Evolutionary conservation across 2,113 vertebrate genomes (phyloP).

Genomic region (Equus quagga): DNA sequence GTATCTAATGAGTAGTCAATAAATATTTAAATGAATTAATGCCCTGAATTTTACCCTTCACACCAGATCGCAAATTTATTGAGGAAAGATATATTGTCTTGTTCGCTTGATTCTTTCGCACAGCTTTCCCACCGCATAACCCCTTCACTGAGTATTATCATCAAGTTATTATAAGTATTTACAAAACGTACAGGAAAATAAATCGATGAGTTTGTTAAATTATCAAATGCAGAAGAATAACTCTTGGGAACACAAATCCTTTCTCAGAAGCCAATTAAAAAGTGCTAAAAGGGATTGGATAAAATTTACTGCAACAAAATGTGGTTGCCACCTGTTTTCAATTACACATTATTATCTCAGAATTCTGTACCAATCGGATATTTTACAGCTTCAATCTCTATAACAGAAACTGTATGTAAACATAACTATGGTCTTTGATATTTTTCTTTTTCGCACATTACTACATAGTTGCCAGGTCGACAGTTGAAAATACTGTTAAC

Average conservation of each 20-base stretch:
- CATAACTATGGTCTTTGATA: neutral
- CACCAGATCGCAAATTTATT: neutral
- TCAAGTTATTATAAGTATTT: neutral
- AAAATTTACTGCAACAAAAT: neutral
- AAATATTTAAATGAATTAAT: neutral
- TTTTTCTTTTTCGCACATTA: neutral
- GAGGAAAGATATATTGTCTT: neutral
- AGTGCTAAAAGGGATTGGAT: neutral
- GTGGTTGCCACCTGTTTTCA: slow-evolving; percentile 15
- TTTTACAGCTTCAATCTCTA: neutral
- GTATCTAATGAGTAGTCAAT: neutral
- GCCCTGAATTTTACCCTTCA: neutral
- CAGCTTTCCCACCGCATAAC: neutral
- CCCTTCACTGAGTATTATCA: neutral
- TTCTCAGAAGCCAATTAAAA: slow-evolving; percentile 25
- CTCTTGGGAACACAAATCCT: neutral
- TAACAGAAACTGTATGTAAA: neutral
- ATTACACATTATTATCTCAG: neutral
- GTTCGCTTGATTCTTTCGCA: neutral
- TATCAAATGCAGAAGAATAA: neutral
- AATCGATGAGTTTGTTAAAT: slow-evolving; percentile 40
- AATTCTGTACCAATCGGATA: neutral
- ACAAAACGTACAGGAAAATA: neutral
- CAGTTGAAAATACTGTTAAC: slow-evolving; percentile 5
- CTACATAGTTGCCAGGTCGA: neutral